phyloP scores from a whole-genome alignment of 2,797 vertebrate species.

The Jordanella pulchra region DNA sequence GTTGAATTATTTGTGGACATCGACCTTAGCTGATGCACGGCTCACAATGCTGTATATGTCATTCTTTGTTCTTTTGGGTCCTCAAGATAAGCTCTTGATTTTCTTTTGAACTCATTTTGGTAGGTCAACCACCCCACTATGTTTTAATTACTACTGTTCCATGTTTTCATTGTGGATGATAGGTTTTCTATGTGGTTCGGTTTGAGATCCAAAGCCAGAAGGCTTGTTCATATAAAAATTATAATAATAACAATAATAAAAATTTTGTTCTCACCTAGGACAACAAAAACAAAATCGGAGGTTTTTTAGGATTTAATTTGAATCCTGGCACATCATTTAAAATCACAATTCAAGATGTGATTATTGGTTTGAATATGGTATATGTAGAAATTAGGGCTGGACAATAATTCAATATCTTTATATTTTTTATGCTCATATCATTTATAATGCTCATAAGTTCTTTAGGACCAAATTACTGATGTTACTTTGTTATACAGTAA shows the following conservation, averaged over 20 bases:
- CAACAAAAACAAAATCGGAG: not conserved
- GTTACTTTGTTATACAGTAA: no score
- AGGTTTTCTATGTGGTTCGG: not conserved
- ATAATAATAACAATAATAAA: not conserved
- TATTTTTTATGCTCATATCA: no score
- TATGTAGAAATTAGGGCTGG: no score
- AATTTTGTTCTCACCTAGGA: not conserved
- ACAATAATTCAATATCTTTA: no score
- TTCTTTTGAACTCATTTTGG: not conserved
- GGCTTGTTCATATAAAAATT: not conserved
- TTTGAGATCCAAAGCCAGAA: not conserved
- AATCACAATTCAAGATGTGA: no score
- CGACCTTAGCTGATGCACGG: not conserved
- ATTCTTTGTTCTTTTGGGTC: not conserved
- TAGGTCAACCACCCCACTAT: not conserved
- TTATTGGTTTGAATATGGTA: no score
- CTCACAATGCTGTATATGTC: not conserved
- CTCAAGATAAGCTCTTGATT: not conserved
- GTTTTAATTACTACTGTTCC: not conserved
- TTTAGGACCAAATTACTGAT: no score
- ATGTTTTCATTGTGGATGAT: not conserved
- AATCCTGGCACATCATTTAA: no score
- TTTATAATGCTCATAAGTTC: no score
- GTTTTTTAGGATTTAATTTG: no score
- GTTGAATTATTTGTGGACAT: not conserved